A percentile compares a stretch with the other conserved stretches of the same genome.
phyloP scores from a whole-genome alignment of 2,797 vertebrate species.

The Neosalanx taihuensis region DNA sequence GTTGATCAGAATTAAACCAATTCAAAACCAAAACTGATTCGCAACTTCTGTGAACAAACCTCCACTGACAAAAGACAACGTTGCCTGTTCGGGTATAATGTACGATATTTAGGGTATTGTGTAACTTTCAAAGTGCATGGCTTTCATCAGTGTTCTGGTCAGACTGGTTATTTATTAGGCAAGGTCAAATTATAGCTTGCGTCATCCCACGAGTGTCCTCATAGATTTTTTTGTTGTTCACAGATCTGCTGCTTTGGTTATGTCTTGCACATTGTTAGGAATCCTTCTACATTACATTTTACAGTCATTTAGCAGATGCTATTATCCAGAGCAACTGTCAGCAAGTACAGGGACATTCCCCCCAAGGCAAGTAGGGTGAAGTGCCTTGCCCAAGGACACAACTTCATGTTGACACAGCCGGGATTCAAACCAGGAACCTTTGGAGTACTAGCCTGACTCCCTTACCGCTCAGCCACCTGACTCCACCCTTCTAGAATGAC shows the following conservation, averaged over 20 bases:
- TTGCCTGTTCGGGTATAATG: slow-evolving; percentile 18
- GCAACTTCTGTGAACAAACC: background rate
- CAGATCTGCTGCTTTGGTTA: background rate
- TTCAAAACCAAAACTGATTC: slow-evolving; percentile 21
- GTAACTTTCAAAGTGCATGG: slow-evolving; percentile 25
- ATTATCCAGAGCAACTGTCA: no score
- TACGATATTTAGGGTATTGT: slow-evolving; percentile 22
- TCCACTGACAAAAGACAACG: background rate
- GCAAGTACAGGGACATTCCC: no score
- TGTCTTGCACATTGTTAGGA: slow-evolving; percentile 17
- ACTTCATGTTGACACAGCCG: no score
- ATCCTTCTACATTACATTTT: slow-evolving; percentile 13
- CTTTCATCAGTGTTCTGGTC: slow-evolving; percentile 56
- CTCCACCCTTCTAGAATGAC: slow-evolving; percentile 5
- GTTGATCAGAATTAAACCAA: slow-evolving; percentile 9
- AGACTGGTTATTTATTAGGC: slow-evolving; percentile 16
- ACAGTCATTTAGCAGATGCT: no score
- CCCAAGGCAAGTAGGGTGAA: no score
- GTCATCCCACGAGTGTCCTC: slow-evolving; percentile 20
- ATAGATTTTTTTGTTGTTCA: background rate
- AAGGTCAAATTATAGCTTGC: slow-evolving; percentile 10
- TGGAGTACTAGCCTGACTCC: no score
- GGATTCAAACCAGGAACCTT: no score
- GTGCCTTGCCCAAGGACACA: no score
- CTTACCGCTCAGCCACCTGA: no score